phyloP scores from a whole-genome alignment of 2,888 invertebrate genomes.

The Keiferia lycopersicella region DNA sequence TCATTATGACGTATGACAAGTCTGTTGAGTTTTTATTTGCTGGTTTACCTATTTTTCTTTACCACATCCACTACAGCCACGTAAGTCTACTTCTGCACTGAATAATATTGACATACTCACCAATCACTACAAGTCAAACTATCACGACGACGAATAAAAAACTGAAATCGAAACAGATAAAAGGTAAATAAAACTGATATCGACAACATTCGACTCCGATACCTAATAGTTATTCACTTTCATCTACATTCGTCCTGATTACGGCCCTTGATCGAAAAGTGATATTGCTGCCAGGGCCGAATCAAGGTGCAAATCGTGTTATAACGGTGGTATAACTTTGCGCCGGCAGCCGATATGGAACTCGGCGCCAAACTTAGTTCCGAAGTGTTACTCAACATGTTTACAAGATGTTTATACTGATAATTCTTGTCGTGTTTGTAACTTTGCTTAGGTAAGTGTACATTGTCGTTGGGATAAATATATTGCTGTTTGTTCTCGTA shows the following conservation, averaged over 20 bases:
- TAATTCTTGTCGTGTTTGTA: conserved; percentile 13
- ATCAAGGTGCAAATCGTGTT: conserved; percentile 14
- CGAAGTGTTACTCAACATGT: background rate
- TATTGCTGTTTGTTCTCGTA: too few relatives aligned
- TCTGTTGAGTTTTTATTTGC: background rate
- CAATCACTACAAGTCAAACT: too few relatives aligned
- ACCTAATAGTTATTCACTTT: background rate
- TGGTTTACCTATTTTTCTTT: too few relatives aligned
- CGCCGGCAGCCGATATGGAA: background rate
- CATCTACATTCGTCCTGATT: conserved; percentile 3
- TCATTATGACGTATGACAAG: background rate
- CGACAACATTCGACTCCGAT: background rate
- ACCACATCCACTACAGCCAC: too few relatives aligned
- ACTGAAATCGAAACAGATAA: too few relatives aligned
- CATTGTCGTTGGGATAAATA: background rate
- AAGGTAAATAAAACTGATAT: too few relatives aligned
- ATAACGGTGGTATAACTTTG: conserved; percentile 9
- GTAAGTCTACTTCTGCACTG: too few relatives aligned
- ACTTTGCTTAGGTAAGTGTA: background rate
- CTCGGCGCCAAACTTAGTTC: conserved; percentile 2
- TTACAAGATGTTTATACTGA: conserved; percentile 14
- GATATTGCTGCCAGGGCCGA: conserved; percentile 6
- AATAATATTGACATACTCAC: too few relatives aligned
- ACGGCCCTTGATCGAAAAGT: background rate
- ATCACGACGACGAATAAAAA: too few relatives aligned